A percentile compares a stretch with the other conserved stretches of the same genome.
phyloP scores from a whole-genome alignment of 2,113 vertebrate species.

The Crypturellus undulatus region DNA sequence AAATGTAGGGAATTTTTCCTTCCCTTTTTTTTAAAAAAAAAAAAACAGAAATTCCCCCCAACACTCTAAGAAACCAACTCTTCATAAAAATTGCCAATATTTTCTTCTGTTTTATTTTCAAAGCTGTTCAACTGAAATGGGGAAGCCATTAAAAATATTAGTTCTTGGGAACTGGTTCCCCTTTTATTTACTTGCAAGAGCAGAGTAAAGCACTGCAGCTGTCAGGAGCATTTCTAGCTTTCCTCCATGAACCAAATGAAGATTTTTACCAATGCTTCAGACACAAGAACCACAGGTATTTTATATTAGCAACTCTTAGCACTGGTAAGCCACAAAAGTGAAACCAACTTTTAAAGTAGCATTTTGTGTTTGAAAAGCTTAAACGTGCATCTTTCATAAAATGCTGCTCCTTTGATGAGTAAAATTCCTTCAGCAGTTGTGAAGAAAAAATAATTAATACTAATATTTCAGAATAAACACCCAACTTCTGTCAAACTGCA shows the following conservation, averaged over 20 bases:
- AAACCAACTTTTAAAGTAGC: background rate
- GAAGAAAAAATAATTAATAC: background rate
- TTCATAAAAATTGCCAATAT: background rate
- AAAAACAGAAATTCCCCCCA: background rate
- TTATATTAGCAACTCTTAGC: background rate
- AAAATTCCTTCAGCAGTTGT: background rate
- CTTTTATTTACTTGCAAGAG: background rate
- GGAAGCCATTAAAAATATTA: background rate
- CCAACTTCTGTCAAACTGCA: background rate
- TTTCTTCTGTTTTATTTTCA: background rate
- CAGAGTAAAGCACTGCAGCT: background rate
- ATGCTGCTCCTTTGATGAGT: background rate
- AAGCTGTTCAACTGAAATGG: background rate
- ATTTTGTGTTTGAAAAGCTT: background rate
- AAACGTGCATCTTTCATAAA: background rate
- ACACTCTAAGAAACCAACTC: background rate
- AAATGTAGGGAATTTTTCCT: background rate
- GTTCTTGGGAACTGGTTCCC: background rate
- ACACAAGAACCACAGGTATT: background rate
- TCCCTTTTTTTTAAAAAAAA: background rate
- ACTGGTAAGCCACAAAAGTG: background rate
- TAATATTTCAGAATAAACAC: background rate
- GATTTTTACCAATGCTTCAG: background rate
- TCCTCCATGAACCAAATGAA: background rate
- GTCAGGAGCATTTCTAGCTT: background rate